phyloP scores from a whole-genome alignment of 1,140 invertebrate genomes.

The Samia ricini region DNA sequence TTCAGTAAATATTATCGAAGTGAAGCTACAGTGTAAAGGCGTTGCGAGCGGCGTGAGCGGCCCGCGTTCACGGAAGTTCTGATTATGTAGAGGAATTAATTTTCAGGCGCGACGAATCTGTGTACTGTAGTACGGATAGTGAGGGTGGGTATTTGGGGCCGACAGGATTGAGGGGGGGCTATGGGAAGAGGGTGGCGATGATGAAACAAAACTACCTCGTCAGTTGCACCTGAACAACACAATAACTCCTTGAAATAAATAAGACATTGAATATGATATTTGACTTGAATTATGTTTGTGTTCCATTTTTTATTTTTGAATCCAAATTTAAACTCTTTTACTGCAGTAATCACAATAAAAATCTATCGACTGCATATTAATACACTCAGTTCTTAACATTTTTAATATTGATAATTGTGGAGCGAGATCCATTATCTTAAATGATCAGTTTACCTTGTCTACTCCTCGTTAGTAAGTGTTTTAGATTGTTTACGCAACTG shows the following conservation, averaged over 20 bases:
- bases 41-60: conserved; percentile 21
- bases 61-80: conserved; percentile 59
- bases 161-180: conserved; percentile 2
- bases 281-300: neutral
- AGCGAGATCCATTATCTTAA: too few species aligned
- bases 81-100: conserved; percentile 77
- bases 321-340: too few species aligned
- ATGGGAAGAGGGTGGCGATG: conserved; percentile 25
- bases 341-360: too few species aligned
- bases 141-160: conserved; percentile 14
- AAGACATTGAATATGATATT: conserved; percentile 17
- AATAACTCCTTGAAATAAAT: conserved; percentile 49
- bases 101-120: conserved; percentile 73
- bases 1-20: conserved; percentile 32
- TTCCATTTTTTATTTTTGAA: too few species aligned
- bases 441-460: too few species aligned
- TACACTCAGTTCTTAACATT: too few species aligned
- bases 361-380: too few species aligned
- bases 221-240: conserved; percentile 60
- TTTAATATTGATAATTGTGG: too few species aligned
- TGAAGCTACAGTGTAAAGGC: conserved; percentile 45
- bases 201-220: conserved; percentile 60
- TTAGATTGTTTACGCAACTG: too few species aligned
- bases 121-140: conserved; percentile 44
- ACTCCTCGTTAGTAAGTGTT: too few species aligned